Evolutionary conservation across 1,140 invertebrate species (phyloP).

Genomic region (Pogonognathellus flavescens): DNA sequence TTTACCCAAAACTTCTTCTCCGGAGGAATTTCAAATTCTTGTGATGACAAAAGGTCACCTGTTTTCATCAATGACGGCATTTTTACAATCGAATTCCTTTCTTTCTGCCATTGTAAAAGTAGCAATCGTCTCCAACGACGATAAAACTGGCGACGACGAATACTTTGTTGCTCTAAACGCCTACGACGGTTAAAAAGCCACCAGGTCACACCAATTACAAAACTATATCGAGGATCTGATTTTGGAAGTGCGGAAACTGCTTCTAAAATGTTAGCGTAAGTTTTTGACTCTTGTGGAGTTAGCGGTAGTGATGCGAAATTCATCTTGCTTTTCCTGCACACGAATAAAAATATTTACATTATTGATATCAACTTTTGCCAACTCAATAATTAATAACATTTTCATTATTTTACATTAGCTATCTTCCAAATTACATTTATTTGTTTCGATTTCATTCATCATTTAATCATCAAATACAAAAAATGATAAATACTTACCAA

Average conservation of each 20-base stretch:
- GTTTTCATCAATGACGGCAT: conserved; percentile 31
- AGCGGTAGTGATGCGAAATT: conserved; percentile 50
- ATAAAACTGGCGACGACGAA: conserved; percentile 63
- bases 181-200: conserved; percentile 63
- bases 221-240: conserved; percentile 63
- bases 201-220: conserved; percentile 61
- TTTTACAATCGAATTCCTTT: conserved; percentile 28
- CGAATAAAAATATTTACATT: too few species aligned
- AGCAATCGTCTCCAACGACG: conserved; percentile 60
- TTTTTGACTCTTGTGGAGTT: conserved; percentile 58
- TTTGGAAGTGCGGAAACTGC: conserved; percentile 59
- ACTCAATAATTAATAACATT: too few species aligned
- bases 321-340: neutral
- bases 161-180: conserved; percentile 58
- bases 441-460: too few species aligned
- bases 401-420: too few species aligned
- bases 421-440: too few species aligned
- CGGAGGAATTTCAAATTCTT: conserved; percentile 53
- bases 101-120: conserved; percentile 16
- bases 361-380: too few species aligned
- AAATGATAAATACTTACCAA: too few species aligned
- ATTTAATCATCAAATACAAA: too few species aligned
- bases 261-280: conserved; percentile 60
- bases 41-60: conserved; percentile 28
- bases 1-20: conserved; percentile 59